Conservation (phyloP, 2,888 invertebrate genomes). For the Eremobia ochroleuca region DNA sequence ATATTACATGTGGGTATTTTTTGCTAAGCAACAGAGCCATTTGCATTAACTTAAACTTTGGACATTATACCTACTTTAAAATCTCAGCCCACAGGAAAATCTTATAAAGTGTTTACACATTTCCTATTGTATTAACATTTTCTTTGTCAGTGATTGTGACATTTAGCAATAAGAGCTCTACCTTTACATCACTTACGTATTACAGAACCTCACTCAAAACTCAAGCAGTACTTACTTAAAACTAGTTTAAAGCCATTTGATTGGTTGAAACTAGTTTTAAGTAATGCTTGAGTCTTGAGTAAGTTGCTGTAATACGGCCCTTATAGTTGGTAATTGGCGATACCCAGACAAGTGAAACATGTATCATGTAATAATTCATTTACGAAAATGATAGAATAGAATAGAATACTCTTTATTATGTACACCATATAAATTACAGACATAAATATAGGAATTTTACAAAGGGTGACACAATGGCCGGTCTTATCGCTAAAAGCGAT, state of each 20-base stretch:
- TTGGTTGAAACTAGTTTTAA: no score
- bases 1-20: not conserved
- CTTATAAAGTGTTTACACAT: not conserved
- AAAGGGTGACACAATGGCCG: no score
- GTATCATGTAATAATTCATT: not conserved
- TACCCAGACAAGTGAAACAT: not conserved
- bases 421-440: no score
- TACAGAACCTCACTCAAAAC: no score
- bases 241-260: no score
- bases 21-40: not conserved
- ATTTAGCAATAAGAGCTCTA: not conserved
- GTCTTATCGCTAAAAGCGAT: no score
- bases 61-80: not conserved
- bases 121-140: not conserved
- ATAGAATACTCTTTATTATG: no score
- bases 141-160: constrained; percentile 20
- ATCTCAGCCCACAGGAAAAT: constrained; percentile 9
- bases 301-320: no score
- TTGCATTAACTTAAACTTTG: constrained; percentile 32
- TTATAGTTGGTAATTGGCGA: not conserved
- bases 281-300: no score
- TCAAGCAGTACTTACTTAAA: no score
- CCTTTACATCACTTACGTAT: constrained; percentile 4
- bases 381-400: no score
- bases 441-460: no score